Percentiles rank a stretch among this genome's conserved stretches.
These are phyloP conservation scores for Sycophila sp. DNA, from an alignment of 1,140 invertebrate genomes.

Conservation along the genomic window DNA sequence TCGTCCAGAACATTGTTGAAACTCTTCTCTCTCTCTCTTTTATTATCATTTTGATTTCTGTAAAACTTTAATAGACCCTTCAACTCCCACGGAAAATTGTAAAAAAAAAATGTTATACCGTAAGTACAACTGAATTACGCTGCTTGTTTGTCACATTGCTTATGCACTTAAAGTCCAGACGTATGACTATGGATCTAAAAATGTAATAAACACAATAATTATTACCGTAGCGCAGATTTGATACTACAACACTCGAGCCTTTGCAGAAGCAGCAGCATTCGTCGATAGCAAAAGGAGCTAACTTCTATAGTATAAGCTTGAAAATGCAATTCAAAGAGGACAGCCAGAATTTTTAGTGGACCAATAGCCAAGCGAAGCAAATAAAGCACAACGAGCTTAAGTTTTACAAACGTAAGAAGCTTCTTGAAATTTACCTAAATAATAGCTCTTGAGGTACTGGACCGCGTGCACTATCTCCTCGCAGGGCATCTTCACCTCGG, in stretches of 20 bases:
- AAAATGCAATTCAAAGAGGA: not conserved
- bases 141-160: too few relatives aligned
- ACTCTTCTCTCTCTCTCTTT: too few relatives aligned
- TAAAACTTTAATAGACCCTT: too few relatives aligned
- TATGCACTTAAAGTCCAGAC: too few relatives aligned
- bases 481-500: conserved; percentile 57
- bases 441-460: conserved; percentile 62
- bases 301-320: not conserved
- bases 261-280: conserved; percentile 27
- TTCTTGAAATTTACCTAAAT: conserved; percentile 60
- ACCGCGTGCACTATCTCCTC: conserved; percentile 63
- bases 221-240: not conserved
- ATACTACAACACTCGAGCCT: not conserved
- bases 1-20: too few relatives aligned
- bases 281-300: conserved; percentile 3
- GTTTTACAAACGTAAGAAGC: conserved; percentile 20
- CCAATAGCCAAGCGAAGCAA: conserved; percentile 6
- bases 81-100: too few relatives aligned
- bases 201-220: conserved; percentile 5
- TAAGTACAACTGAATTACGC: too few relatives aligned
- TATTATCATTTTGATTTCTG: too few relatives aligned
- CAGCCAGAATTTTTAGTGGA: not conserved
- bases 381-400: conserved; percentile 29
- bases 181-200: conserved; percentile 38
- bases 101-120: too few relatives aligned